These are phyloP conservation scores for Halcyon senegalensis DNA, from an alignment of 2,113 vertebrate species.

Conservation along the genomic window DNA sequence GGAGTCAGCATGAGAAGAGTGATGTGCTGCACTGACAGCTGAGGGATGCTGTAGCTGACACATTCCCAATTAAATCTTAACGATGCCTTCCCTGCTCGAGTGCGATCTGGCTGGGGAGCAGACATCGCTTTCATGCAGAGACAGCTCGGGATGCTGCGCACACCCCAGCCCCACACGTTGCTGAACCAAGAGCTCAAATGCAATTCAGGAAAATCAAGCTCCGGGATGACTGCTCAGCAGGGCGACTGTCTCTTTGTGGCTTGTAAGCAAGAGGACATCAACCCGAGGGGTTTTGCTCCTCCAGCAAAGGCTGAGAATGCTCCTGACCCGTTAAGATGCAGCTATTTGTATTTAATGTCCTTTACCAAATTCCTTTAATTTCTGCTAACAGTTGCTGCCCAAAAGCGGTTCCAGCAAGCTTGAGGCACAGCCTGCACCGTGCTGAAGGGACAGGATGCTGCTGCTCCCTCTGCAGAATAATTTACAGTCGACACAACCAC, in stretches of 20 bases:
- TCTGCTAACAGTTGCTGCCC: background rate
- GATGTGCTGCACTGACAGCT: background rate
- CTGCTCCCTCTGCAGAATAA: conserved; percentile 20
- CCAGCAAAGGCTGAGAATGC: background rate
- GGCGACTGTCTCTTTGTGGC: background rate
- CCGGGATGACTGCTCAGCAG: background rate
- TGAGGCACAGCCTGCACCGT: background rate
- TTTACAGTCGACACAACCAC: background rate
- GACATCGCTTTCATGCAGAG: accelerated
- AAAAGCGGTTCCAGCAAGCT: background rate
- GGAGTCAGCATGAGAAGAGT: background rate
- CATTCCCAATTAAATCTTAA: background rate
- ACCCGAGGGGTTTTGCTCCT: background rate
- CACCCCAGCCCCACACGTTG: accelerated
- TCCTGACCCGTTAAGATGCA: background rate
- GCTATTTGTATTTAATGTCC: conserved; percentile 34
- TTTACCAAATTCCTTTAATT: conserved; percentile 42
- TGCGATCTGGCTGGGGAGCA: background rate
- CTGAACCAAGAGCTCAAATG: background rate
- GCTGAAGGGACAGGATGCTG: conserved; percentile 6
- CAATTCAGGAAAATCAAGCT: background rate
- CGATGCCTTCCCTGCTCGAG: background rate
- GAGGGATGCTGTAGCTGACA: background rate
- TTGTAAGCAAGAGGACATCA: background rate
- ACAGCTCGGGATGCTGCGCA: background rate